Evolutionary conservation across 2,113 vertebrate genomes (phyloP).

Genomic region (Scalopus aquaticus): DNA sequence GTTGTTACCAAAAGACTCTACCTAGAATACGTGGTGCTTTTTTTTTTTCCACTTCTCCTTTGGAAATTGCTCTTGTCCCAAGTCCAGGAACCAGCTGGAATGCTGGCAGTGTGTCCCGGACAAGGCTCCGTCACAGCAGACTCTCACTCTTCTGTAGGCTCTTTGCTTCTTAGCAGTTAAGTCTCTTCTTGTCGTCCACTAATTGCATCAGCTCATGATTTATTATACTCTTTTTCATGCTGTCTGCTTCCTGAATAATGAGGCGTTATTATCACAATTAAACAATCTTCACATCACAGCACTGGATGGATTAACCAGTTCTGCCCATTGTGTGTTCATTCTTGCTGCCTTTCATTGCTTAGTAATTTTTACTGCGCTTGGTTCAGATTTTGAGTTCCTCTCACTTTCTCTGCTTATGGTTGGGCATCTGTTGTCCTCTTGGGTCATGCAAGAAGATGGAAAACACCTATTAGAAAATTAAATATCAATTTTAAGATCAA

Average conservation of each 20-base stretch:
- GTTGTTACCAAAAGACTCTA: background rate
- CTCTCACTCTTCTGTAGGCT: background rate
- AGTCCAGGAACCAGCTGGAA: background rate
- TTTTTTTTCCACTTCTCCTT: conserved; percentile 9
- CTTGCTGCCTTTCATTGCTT: background rate
- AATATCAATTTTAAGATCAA: conserved; percentile 8
- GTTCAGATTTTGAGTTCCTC: background rate
- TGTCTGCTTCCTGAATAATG: background rate
- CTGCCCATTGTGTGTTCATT: background rate
- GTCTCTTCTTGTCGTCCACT: background rate
- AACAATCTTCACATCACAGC: background rate
- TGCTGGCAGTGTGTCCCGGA: background rate
- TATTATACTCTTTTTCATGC: background rate
- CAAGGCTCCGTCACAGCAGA: background rate
- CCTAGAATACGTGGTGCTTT: background rate
- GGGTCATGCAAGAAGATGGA: background rate
- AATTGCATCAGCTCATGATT: background rate
- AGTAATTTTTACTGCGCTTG: background rate
- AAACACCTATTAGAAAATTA: background rate
- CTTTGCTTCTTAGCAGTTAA: background rate
- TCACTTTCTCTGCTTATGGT: background rate
- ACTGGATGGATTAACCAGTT: background rate
- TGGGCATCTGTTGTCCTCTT: background rate
- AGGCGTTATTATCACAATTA: background rate
- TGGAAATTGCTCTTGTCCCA: background rate